These are phyloP conservation scores for Agriopis aurantiaria DNA, from an alignment of 2,888 invertebrate species.

Conservation along the genomic window DNA sequence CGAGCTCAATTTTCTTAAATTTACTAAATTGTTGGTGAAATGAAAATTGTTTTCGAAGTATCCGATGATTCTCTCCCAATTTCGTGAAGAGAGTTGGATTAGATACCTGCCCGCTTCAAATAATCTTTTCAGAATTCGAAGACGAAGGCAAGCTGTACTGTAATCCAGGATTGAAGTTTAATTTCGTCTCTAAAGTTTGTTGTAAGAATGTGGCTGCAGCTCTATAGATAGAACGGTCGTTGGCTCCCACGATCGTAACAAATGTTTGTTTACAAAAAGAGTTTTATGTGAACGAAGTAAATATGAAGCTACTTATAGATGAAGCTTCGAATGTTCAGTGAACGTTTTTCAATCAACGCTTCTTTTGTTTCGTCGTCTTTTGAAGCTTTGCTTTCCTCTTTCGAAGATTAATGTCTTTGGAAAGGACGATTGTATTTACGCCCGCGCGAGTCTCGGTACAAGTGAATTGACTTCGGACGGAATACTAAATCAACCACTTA, in stretches of 20 bases:
- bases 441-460: slow-evolving; percentile 12
- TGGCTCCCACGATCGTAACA: slow-evolving; percentile 26
- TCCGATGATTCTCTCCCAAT: slow-evolving; percentile 29
- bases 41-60: slow-evolving; percentile 43
- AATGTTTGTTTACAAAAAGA: slow-evolving; percentile 36
- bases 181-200: slow-evolving; percentile 22
- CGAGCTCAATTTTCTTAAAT: slow-evolving; percentile 19
- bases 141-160: slow-evolving; percentile 21
- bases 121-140: slow-evolving; percentile 28
- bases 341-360: slow-evolving; percentile 43
- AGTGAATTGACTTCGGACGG: slow-evolving; percentile 21
- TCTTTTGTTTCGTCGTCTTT: slow-evolving; percentile 37
- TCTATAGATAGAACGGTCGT: slow-evolving; percentile 32
- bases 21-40: slow-evolving; percentile 28
- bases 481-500: slow-evolving; percentile 25
- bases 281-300: slow-evolving; percentile 31
- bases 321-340: slow-evolving; percentile 33
- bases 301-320: slow-evolving; percentile 12
- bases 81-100: slow-evolving; percentile 25
- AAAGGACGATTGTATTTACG: slow-evolving; percentile 28
- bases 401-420: slow-evolving; percentile 34
- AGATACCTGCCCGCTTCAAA: slow-evolving; percentile 17
- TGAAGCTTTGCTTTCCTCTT: slow-evolving; percentile 36
- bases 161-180: slow-evolving; percentile 24
- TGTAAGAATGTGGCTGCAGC: slow-evolving; percentile 26